Conservation (phyloP, 2,888 invertebrate species). For the Gisinianus flammeolus region DNA sequence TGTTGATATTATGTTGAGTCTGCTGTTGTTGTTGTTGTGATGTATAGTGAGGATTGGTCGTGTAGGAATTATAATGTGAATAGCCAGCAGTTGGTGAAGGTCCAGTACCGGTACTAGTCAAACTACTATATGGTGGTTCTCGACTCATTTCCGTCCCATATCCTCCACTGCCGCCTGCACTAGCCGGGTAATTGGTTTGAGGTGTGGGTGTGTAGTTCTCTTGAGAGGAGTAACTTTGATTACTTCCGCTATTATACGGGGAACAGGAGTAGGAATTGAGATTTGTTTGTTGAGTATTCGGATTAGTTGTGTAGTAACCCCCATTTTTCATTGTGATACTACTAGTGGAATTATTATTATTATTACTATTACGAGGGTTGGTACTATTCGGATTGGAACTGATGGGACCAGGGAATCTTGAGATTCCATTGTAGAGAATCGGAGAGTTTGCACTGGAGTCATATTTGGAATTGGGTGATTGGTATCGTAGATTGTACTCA, state of each 20-base stretch:
- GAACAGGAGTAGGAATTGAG: neutral
- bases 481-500: slow-evolving; percentile 9
- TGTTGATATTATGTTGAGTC: neutral
- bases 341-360: neutral
- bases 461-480: slow-evolving; percentile 27
- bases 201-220: slow-evolving; percentile 25
- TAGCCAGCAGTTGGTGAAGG: slow-evolving; percentile 1
- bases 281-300: neutral
- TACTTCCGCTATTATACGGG: neutral
- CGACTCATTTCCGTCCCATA: slow-evolving; percentile 30
- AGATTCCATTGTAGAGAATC: slow-evolving; percentile 26
- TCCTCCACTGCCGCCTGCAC: slow-evolving; percentile 8
- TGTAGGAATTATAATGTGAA: slow-evolving; percentile 21
- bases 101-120: neutral
- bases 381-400: neutral
- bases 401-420: slow-evolving; percentile 23
- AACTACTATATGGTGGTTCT: neutral
- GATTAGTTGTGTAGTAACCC: slow-evolving; percentile 8
- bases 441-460: slow-evolving; percentile 36
- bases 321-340: neutral
- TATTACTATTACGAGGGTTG: slow-evolving; percentile 3
- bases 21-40: slow-evolving; percentile 8
- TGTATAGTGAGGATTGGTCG: slow-evolving; percentile 14
- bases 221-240: slow-evolving; percentile 16
- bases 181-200: slow-evolving; percentile 5